Base-by-base conservation (phyloP, 1,140 invertebrate species). In the Bradynema listronoti region DNA sequence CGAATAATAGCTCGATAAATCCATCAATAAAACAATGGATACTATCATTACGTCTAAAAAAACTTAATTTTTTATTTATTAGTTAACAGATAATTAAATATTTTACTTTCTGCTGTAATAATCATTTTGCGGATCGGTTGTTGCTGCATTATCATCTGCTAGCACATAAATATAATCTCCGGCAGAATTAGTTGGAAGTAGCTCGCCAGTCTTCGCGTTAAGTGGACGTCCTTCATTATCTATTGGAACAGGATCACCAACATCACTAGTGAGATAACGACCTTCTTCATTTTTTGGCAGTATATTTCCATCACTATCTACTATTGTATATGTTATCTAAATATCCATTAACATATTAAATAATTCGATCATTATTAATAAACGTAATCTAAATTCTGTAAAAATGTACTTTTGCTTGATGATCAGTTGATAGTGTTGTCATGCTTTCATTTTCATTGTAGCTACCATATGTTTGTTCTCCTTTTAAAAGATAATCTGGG, bases 1-100 rank as follows among this genome's bases (percentile, higher is more conserved):
- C 65, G 14, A 78, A 29, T 36, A 77, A 34, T 14, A 77, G 53
- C 24, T 77, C 75, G 32, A 77, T 64, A 32, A 64, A 71, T 2
- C 70, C 58, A 30, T 63, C 56, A 34, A 77, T 63, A 52, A 64
- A 65, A 39, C 74, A 78, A 61, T 69, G 61, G 9, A 43, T 27
- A 14, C 27, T 57, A 14, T 59, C 45, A 43, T 71, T 67, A 22
- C 19, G 34, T n/a, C 29, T 63, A n/a, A n/a, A n/a, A n/a, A n/a
- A n/a, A n/a, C n/a, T n/a, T n/a, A n/a, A n/a, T n/a, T n/a, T n/a
- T n/a, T n/a, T n/a, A n/a, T n/a, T n/a, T n/a, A n/a, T n/a, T n/a
- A n/a, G n/a, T n/a, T n/a, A n/a, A n/a, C n/a, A n/a, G n/a, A n/a
- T n/a, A n/a, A n/a, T n/a, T n/a, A n/a, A n/a, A n/a, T n/a, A n/a